These are phyloP conservation scores for Mesoligia furuncula DNA, from an alignment of 2,888 invertebrate species.

Conservation along the genomic window DNA sequence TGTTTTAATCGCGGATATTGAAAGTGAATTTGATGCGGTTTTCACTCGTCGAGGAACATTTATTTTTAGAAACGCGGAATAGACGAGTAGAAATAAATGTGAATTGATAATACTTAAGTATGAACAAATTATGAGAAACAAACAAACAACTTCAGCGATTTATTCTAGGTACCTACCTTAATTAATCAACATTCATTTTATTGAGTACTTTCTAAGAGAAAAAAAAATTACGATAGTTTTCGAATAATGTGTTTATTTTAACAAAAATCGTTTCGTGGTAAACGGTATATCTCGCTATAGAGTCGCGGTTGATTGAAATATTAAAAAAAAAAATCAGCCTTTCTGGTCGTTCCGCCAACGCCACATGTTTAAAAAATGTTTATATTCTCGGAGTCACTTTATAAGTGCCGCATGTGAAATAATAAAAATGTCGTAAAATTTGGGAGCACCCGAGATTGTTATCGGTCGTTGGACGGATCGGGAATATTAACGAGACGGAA, in stretches of 20 bases:
- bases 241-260: slow-evolving; percentile 51
- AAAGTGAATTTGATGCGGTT: slow-evolving; percentile 40
- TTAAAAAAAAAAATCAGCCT: slow-evolving; percentile 47
- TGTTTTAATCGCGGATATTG: slow-evolving; percentile 6
- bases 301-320: slow-evolving; percentile 61
- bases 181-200: not conserved
- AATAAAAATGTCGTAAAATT: slow-evolving; percentile 70
- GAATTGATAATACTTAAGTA: not conserved
- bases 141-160: not conserved
- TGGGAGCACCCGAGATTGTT: slow-evolving; percentile 66
- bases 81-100: not conserved
- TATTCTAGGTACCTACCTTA: not conserved
- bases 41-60: slow-evolving; percentile 18
- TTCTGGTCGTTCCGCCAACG: slow-evolving; percentile 58
- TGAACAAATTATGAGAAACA: not conserved
- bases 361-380: slow-evolving; percentile 68
- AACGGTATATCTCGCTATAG: slow-evolving; percentile 51
- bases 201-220: not conserved
- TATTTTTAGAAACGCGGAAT: slow-evolving; percentile 9
- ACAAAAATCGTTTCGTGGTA: slow-evolving; percentile 61
- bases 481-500: slow-evolving; percentile 67
- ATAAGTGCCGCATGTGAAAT: slow-evolving; percentile 69
- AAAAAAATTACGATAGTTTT: slow-evolving; percentile 23
- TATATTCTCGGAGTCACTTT: slow-evolving; percentile 68
- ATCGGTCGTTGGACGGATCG: slow-evolving; percentile 62